These are phyloP conservation scores for Myxocyprinus asiaticus DNA, from an alignment of 2,113 vertebrate genomes.

Conservation along the genomic window DNA sequence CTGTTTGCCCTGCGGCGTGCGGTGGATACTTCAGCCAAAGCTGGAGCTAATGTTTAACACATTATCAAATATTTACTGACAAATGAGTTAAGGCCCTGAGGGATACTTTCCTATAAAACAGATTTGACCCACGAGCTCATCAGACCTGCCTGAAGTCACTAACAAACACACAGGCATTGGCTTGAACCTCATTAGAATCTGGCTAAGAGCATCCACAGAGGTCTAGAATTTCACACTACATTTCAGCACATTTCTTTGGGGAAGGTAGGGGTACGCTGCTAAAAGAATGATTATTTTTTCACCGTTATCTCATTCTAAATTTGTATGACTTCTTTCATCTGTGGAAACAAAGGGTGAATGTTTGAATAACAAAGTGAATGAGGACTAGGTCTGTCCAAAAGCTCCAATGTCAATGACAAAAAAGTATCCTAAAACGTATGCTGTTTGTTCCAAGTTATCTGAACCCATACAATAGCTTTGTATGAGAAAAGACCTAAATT, in stretches of 20 bases:
- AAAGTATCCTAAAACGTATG: no score
- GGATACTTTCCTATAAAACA: slow-evolving; percentile 18
- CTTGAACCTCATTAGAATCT: slow-evolving; percentile 21
- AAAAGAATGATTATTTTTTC: no score
- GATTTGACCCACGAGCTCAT: slow-evolving; percentile 21
- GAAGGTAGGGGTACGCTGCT: background rate
- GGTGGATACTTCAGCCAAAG: slow-evolving; percentile 16
- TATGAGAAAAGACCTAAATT: no score
- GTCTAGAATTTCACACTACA: slow-evolving; percentile 23
- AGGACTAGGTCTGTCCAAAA: no score
- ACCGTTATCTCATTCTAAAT: no score
- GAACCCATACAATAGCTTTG: no score
- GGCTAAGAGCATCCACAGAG: background rate
- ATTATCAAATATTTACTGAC: slow-evolving; percentile 41
- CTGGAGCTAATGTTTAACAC: slow-evolving; percentile 27
- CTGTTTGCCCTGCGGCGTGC: background rate
- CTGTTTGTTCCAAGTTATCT: no score
- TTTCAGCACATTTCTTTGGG: background rate
- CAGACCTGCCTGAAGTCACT: slow-evolving; percentile 13
- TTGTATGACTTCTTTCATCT: no score
- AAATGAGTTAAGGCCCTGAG: slow-evolving; percentile 17
- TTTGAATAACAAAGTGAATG: no score
- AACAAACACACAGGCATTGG: slow-evolving; percentile 1
- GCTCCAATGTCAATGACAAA: no score
- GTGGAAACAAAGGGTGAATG: no score